These are phyloP conservation scores for Ernsta delagoae DNA, from an alignment of 2,888 invertebrate genomes.

Conservation along the genomic window DNA sequence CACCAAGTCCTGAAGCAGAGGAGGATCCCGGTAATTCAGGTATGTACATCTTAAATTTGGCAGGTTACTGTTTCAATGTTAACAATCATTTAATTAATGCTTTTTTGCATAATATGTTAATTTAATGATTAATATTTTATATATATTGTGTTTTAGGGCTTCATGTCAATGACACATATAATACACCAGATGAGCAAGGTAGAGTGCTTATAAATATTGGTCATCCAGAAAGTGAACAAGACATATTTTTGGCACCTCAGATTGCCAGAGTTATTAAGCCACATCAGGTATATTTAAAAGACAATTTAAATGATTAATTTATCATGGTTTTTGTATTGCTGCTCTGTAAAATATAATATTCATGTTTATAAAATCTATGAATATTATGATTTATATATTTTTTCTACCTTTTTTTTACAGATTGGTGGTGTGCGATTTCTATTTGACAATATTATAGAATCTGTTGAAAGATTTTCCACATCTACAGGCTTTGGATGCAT, in stretches of 20 bases:
- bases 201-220: conserved; percentile 97
- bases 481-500: conserved; percentile 98
- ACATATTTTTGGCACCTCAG: conserved; percentile 96
- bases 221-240: conserved; percentile 95
- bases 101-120: too few relatives aligned
- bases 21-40: conserved; percentile 97
- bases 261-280: conserved; percentile 96
- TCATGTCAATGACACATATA: conserved; percentile 96
- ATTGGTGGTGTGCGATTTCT: conserved; percentile 97
- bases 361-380: too few relatives aligned
- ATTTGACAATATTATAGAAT: conserved; percentile 98
- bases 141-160: conserved; percentile 74
- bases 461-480: conserved; percentile 93
- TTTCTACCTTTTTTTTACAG: conserved; percentile 63
- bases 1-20: conserved; percentile 91
- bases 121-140: too few relatives aligned
- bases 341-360: too few relatives aligned
- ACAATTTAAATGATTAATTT: too few relatives aligned
- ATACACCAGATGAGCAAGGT: conserved; percentile 95
- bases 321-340: too few relatives aligned
- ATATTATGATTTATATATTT: background rate
- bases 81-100: too few relatives aligned
- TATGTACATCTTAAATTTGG: conserved; percentile 39
- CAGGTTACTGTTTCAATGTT: too few relatives aligned
- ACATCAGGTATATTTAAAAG: conserved; percentile 89